Percentiles rank a stretch among this genome's conserved stretches.
phyloP scores from a whole-genome alignment of 2,888 invertebrate species.

The Tenthredo scrophulariae region DNA sequence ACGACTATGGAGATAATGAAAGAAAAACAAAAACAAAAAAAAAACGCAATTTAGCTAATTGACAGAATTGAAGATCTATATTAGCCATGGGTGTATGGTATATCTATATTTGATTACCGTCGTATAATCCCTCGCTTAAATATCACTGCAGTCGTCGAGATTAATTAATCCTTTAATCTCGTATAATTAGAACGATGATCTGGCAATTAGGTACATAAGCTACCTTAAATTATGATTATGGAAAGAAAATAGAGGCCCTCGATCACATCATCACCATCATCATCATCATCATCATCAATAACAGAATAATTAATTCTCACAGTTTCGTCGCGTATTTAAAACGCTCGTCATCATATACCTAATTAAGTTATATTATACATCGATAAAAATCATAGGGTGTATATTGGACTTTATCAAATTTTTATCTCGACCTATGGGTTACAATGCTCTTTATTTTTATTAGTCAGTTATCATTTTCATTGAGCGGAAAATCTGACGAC shows the following conservation, averaged over 20 bases:
- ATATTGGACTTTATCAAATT: no score
- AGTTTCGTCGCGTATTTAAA: neutral
- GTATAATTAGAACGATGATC: neutral
- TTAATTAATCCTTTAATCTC: neutral
- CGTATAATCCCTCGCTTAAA: neutral
- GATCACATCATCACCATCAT: neutral
- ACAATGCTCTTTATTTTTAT: no score
- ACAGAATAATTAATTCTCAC: neutral
- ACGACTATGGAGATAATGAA: neutral
- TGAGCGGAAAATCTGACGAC: no score
- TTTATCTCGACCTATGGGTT: no score
- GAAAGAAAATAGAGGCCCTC: neutral
- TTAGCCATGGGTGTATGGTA: neutral
- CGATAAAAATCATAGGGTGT: no score
- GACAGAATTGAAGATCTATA: neutral
- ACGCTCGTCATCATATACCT: neutral
- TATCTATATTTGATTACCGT: neutral
- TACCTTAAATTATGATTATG: neutral
- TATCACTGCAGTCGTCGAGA: constrained; percentile 1
- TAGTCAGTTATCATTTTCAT: no score
- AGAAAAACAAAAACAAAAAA: neutral
- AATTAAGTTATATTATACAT: no score
- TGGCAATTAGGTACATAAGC: neutral
- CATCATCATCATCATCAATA: neutral
- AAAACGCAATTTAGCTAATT: neutral